A percentile compares a stretch with the other conserved stretches of the same genome.
Conservation (phyloP, 2,888 invertebrate genomes). For the Erynnis tages region DNA sequence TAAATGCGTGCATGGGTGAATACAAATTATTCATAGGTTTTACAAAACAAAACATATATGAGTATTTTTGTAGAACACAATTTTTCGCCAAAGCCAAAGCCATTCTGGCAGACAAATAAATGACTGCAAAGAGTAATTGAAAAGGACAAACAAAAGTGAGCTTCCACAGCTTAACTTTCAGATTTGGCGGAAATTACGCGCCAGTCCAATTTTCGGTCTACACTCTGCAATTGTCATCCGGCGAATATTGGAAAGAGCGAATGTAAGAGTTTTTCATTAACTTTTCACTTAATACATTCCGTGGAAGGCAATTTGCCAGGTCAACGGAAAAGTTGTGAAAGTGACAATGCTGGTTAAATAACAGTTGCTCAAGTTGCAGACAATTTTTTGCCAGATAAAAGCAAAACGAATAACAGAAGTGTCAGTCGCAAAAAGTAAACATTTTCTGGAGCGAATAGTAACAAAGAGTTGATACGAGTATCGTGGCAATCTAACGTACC, state of each 20-base stretch:
- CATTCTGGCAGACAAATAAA: too few species aligned
- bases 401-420: not conserved
- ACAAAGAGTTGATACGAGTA: too few species aligned
- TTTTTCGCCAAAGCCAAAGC: too few species aligned
- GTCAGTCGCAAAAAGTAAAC: too few species aligned
- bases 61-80: too few species aligned
- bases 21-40: too few species aligned
- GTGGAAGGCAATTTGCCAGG: slow-evolving; percentile 19
- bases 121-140: too few species aligned
- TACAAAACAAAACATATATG: too few species aligned
- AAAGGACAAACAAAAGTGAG: not conserved
- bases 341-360: not conserved
- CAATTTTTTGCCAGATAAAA: not conserved
- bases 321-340: slow-evolving; percentile 11
- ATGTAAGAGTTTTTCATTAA: slow-evolving; percentile 25
- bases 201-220: slow-evolving; percentile 26
- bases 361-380: slow-evolving; percentile 2
- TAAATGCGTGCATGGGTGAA: too few species aligned
- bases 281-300: slow-evolving; percentile 22
- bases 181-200: slow-evolving; percentile 53
- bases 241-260: slow-evolving; percentile 19
- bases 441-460: too few species aligned
- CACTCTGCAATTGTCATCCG: slow-evolving; percentile 18
- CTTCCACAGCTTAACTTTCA: slow-evolving; percentile 21
- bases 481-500: too few species aligned